Base-by-base conservation (phyloP, 2,888 invertebrate species). In the Strigamia maritima region DNA sequence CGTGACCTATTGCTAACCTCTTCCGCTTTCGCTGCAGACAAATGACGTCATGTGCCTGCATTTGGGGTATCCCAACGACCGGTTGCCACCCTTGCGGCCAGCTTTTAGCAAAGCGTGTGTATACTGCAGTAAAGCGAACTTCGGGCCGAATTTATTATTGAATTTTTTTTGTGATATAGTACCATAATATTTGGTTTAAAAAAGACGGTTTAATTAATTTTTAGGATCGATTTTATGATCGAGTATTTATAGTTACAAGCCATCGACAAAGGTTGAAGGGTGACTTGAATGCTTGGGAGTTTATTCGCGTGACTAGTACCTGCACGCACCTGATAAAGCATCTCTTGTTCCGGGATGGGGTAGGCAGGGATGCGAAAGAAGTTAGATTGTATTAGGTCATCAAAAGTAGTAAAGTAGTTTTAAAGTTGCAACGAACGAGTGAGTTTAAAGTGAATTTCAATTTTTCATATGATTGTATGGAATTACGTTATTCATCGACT, bases 21-120 rank as follows among this genome's bases (percentile, higher is more conserved):
- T 70, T 26, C 70, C 70, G 70, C 70, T 28, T n/a, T 70, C 70
- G 26, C 70, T 70, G 70, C 70, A 70, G 70, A 70, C 70, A 28
- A 28, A 70, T 70, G 70, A 70, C 70, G 70, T 70, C 70, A 70
- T 70, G 70, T 70, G 70, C 70, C 70, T 70, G 70, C 70, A 70
- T 70, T 70, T 70, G 70, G 70, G 70, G 70, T 70, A 70, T 70
- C 70, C 70, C 70, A 16, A 16, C 26, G 70, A 28, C 70, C 70
- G 28, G 70, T 28, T n/a, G 19, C 10, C 49, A 19, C 2, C 10
- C 65, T 6, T 12, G 65, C 28, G 65, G 24, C 24, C 10, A 12
- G 70, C 70, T 26, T 26, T 28, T 70, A 16, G 28, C 28, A 70
- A 28, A 28, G n/a, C 70, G 26, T 14, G 4, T 28, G 26, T 28